Base-by-base conservation (phyloP, 92 coral and sea anemone species). In the Epizoanthus fatuus region DNA sequence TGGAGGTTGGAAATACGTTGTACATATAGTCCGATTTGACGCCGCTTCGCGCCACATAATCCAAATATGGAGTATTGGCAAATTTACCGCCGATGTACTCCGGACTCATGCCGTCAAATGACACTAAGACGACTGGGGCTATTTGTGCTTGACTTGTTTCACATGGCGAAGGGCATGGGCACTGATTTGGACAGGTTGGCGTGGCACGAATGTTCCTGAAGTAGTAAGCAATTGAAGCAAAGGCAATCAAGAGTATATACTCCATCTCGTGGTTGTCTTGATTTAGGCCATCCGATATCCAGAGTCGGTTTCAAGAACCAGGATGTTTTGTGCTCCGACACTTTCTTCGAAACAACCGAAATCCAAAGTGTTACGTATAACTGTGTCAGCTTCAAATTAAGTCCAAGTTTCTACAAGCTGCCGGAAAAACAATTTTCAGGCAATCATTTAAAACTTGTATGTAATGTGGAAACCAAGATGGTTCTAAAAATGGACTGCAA, bases 1-100 rank as follows among this genome's bases (percentile, higher is more conserved):
- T 88, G 25, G 84, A 66, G 15, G 92, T 75, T 15, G 86, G 87
- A 58, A 88, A 88, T 3, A 74, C 71, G 56, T 88, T 88, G 40
- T 74, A 65, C 74, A 77, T 77, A 19, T 38, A 77, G 69, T 77
- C 82, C 39, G 82, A 60, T 19, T 60, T 77, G 57, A 77, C 82
- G 15, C 82, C 82, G 19, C 56, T 59, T 60, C 82, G 37, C 14
- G 56, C 82, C 1, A 77, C 47, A 39, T 60, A 77, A 44, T 77
- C 82, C 55, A 77, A 42, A 62, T 77, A 77, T 22, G 82, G 70
- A 19, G 82, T 77, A n/a, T 60, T 60, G 13, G 69, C 82, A 39
- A 77, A 62, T 62, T 56, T 77, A 60, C 70, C 81, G 64, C 81
- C 54, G 81, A 75, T 77, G 29, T 77, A 62, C 58, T 58, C n/a